Base-by-base conservation (phyloP, 2,888 invertebrate species). In the Nezara viridula region DNA sequence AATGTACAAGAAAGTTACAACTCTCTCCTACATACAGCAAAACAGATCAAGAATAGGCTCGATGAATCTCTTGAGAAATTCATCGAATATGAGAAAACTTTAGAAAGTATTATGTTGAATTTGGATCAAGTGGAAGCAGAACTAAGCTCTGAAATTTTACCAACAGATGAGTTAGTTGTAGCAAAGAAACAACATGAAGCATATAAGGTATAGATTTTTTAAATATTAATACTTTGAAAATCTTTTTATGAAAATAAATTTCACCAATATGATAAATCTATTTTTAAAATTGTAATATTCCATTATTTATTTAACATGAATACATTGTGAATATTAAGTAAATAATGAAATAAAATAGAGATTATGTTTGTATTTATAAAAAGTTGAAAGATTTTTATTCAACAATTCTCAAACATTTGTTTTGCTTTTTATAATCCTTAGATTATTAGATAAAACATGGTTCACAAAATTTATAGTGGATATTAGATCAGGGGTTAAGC, bases 1-100 rank as follows among this genome's bases (percentile, higher is more conserved):
- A 98, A 98, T 92, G 97, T 98, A 0, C 97, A 97, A 92, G 98
- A 98, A 89, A 98, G 98, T 92, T 98, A 98, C 92, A 96, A 97
- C 92, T 97, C 98, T 0, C 93, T 98, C 16, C 93, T 98, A 66
- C 96, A 97, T 90, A 98, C 98, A 0, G 98, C 98, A 0, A 93
- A 97, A 85, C 98, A 98, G 93, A 98, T 98, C 90, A 97, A 97
- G 92, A 96, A 96, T 91, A 95, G 98, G 60, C 94, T 98, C 52
- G 94, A 96, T 52, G 98, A 98, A 92, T 98, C 98, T 0, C 93
- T 98, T 90, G 95, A 96, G 49, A 98, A 98, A 93, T 99, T 98
- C 94, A 96, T 97, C 92, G 97, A 98, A 92, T 98, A 98, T 92
- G 98, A 98, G 93, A 96, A 97, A 90, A 97, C 97, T 0, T 93